These are phyloP conservation scores for Tenebrosternarchus preto DNA, from an alignment of 2,113 vertebrate species.

Conservation along the genomic window DNA sequence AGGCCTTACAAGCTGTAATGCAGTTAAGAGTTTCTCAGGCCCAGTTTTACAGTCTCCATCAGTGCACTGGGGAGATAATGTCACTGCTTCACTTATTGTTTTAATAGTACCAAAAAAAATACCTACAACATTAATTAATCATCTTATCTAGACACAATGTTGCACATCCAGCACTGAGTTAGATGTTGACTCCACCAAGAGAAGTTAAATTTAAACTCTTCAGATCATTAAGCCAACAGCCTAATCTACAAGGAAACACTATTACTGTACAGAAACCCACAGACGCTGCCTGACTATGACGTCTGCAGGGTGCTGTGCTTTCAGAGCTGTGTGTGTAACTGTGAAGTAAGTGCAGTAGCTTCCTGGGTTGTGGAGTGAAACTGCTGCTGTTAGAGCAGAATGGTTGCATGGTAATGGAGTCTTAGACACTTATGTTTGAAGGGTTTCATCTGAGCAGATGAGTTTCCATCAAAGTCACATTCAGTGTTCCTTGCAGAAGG, in stretches of 20 bases:
- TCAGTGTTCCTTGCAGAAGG: background rate
- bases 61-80: background rate
- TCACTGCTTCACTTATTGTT: background rate
- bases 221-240: no score
- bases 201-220: no score
- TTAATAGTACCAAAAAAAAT: background rate
- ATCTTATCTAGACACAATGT: background rate
- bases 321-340: background rate
- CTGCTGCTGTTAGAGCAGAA: background rate
- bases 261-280: background rate
- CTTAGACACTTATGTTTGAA: background rate
- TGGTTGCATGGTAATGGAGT: background rate
- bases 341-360: background rate
- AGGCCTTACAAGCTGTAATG: conserved; percentile 2
- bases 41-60: background rate
- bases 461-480: no score
- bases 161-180: background rate
- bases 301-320: no score
- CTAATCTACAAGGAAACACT: no score
- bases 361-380: background rate
- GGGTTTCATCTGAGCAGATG: background rate
- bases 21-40: conserved; percentile 1
- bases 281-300: background rate
- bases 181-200: background rate
- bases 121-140: background rate